A percentile compares a stretch with the other conserved stretches of the same genome.
Evolutionary conservation across 2,797 vertebrate species (phyloP).

Genomic region (Thripadectes ignobilis): DNA sequence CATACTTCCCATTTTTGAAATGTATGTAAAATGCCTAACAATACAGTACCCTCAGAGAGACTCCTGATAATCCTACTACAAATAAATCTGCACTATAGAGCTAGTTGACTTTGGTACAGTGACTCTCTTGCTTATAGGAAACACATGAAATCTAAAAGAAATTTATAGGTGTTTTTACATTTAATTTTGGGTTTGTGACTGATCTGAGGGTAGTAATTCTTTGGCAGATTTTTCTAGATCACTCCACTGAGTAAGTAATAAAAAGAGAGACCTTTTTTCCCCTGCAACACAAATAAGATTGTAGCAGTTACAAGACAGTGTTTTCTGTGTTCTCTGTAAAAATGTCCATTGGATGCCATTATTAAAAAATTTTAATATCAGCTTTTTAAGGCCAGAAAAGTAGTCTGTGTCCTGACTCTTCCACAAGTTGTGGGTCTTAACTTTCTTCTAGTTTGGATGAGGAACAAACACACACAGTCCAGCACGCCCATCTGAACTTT

Average conservation of each 20-base stretch:
- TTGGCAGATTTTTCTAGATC: not conserved
- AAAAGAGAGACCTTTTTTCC: not conserved
- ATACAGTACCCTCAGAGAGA: not conserved
- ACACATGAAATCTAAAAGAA: not conserved
- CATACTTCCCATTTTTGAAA: not conserved
- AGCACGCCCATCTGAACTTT: not conserved
- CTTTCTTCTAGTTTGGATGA: not conserved
- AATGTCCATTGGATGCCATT: not conserved
- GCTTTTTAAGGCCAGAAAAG: not conserved
- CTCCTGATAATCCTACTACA: not conserved
- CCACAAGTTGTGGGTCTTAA: not conserved
- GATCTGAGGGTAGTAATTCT: not conserved
- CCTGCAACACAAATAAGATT: not conserved
- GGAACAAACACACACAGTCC: not conserved
- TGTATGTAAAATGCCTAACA: not conserved
- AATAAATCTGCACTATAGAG: not conserved
- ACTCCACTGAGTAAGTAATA: not conserved
- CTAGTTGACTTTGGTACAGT: not conserved
- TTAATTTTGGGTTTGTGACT: not conserved
- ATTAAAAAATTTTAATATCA: not conserved
- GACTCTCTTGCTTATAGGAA: not conserved
- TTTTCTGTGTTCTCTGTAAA: not conserved
- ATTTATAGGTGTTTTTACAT: not conserved
- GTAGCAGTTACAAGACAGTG: not conserved
- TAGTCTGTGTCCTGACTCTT: not conserved